A percentile compares a stretch with the other conserved stretches of the same genome.
Evolutionary conservation across 2,113 vertebrate species (phyloP).

Genomic region (Gymnocephalus cernua): DNA sequence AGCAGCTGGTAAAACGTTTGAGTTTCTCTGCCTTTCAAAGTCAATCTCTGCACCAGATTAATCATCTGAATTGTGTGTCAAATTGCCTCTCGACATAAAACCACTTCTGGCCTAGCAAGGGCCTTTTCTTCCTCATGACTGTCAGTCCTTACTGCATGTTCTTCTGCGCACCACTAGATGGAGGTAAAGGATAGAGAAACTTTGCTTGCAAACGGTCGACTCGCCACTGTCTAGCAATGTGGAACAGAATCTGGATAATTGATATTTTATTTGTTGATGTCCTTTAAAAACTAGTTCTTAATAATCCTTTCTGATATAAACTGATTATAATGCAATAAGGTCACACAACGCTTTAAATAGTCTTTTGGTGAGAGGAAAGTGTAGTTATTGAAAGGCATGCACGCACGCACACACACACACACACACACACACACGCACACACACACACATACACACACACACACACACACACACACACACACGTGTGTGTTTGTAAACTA

Average conservation of each 20-base stretch:
- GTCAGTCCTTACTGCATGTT: not conserved
- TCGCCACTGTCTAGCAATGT: not conserved
- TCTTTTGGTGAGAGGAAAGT: not conserved
- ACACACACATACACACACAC: not conserved
- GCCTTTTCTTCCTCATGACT: not conserved
- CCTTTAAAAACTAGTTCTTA: not conserved
- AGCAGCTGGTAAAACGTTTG: not conserved
- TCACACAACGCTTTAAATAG: not conserved
- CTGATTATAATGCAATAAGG: not conserved
- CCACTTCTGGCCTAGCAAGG: not conserved
- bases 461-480: not conserved
- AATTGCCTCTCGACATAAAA: not conserved
- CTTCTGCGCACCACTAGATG: slow-evolving; percentile 61
- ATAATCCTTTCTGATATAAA: not conserved
- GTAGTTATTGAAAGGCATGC: not conserved
- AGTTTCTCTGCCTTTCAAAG: not conserved
- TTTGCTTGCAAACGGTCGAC: not conserved
- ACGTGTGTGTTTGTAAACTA: no score
- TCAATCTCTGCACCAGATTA: not conserved
- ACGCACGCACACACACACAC: not conserved
- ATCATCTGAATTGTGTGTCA: not conserved
- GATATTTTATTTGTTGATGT: not conserved
- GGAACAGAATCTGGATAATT: not conserved
- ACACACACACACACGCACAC: not conserved
- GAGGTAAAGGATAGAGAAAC: slow-evolving; percentile 36